Conservation (phyloP, 2,113 vertebrate species). For the Addax nasomaculatus region DNA sequence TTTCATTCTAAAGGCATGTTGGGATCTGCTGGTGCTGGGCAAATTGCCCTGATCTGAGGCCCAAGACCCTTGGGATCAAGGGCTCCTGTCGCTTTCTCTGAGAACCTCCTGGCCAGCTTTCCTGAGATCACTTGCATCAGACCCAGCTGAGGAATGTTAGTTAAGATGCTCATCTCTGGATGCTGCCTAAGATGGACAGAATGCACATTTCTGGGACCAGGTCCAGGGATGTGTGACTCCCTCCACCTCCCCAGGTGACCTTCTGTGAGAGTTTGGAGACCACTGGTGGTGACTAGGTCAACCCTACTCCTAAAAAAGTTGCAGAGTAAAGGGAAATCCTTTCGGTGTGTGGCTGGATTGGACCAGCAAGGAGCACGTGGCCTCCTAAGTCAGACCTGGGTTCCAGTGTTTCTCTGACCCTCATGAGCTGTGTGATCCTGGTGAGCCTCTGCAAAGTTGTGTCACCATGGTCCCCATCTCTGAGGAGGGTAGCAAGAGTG, state of each 20-base stretch:
- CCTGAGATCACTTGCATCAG: not conserved
- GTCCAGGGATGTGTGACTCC: not conserved
- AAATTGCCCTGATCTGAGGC: not conserved
- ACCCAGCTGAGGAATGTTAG: not conserved
- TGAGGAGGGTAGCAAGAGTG: not conserved
- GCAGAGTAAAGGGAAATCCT: not conserved
- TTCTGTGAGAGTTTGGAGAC: not conserved
- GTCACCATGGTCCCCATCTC: rapidly evolving
- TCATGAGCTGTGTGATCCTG: not conserved
- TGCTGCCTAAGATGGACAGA: not conserved
- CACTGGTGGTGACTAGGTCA: not conserved
- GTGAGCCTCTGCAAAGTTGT: not conserved
- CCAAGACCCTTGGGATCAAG: not conserved
- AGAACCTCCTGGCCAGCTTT: not conserved
- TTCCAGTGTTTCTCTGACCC: not conserved
- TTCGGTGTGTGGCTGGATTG: not conserved
- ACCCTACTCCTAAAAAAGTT: not conserved
- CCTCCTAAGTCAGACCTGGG: not conserved
- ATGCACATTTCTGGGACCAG: not conserved
- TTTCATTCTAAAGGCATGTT: not conserved
- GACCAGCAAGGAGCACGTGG: not conserved
- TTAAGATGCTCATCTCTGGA: not conserved
- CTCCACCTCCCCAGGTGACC: not conserved
- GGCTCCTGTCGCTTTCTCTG: not conserved
- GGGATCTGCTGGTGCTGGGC: too few species aligned